Base-by-base conservation (phyloP, 2,113 vertebrate genomes). In the Mustela lutreola region DNA sequence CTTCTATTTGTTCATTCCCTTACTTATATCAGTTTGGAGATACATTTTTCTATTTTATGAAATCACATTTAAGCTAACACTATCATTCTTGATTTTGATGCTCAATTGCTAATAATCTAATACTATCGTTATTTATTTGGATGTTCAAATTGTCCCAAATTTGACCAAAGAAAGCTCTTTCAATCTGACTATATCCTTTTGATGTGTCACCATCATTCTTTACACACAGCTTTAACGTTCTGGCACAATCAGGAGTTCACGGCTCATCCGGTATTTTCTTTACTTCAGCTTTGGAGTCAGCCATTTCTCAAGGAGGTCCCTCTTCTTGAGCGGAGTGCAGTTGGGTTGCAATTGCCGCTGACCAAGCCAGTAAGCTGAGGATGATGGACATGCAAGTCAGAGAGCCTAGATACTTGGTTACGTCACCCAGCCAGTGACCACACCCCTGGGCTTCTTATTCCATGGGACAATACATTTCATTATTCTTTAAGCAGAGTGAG, bases 81-180 rank as follows among this genome's bases (percentile, higher is more conserved):
- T 56, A 26, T 26, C 58, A 45, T 73, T 82, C 76, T 39, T 93
- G n/a, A 95, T 80, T 79, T 62, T 94, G 63, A 79, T 78, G 45
- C 26, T 65, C 76, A 50, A 16, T 18, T 22, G 2, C 31, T 93
- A 75, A 79, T 58, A 39, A 81, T 87, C 16, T 73, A 1, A 28
- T 70, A 21, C 33, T 56, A 33, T 26, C n/a, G 9, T 73, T 82
- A 82, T 39, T 93, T 60, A 95, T 80, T 80, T 76, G 95, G 79
- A 79, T 83, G 36, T 28, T 65, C 62, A 65, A 21, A 78, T 39
- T 71, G 31, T 91, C 39, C 58, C 42, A 78, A 48, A 87, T 56
- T 71, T 82, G 60, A n/a, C 31, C 76, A 78, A 80, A 36, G 81
- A 21, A 91, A 36, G 1, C 42, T 36, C 14, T 48, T 53, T 56